Evolutionary conservation across 2,113 vertebrate species (phyloP).

Genomic region (Echinops telfairi): DNA sequence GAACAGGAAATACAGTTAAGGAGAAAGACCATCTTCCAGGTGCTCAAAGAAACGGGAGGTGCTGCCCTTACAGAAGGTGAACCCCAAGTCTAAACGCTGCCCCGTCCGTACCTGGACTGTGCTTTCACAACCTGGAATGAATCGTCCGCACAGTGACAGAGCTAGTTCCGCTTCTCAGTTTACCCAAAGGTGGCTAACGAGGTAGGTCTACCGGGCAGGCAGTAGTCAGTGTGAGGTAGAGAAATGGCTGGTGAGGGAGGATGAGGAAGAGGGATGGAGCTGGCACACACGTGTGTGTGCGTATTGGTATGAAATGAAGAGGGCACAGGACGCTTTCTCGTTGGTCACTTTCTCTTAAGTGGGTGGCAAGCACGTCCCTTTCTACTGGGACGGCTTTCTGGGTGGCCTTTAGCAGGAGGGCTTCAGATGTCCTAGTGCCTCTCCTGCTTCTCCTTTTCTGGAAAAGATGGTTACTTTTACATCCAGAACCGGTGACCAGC

Average conservation of each 20-base stretch:
- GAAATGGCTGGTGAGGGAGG: not conserved
- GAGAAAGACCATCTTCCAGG: not conserved
- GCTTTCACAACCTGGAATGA: conserved; percentile 22
- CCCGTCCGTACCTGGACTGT: not conserved
- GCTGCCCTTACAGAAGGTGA: not conserved
- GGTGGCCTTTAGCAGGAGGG: not conserved
- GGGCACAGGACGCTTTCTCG: not conserved
- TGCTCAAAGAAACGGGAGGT: not conserved
- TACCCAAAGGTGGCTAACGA: not conserved
- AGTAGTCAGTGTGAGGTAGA: not conserved
- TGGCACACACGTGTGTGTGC: not conserved
- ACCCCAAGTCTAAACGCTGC: not conserved
- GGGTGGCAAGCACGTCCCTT: not conserved
- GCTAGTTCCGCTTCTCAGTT: not conserved
- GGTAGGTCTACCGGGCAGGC: not conserved
- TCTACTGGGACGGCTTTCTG: conserved; percentile 11
- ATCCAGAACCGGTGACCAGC: conserved; percentile 5
- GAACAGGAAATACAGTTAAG: not conserved
- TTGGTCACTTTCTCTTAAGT: not conserved
- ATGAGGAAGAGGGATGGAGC: not conserved
- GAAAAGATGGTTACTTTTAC: conserved; percentile 22
- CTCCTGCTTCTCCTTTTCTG: not conserved
- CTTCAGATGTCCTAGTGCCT: not conserved
- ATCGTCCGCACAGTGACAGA: conserved; percentile 1
- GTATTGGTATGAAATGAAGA: not conserved